A percentile compares a stretch with the other conserved stretches of the same genome.
Evolutionary conservation across 2,888 invertebrate genomes (phyloP).

Genomic region (Thymelicus acteon): DNA sequence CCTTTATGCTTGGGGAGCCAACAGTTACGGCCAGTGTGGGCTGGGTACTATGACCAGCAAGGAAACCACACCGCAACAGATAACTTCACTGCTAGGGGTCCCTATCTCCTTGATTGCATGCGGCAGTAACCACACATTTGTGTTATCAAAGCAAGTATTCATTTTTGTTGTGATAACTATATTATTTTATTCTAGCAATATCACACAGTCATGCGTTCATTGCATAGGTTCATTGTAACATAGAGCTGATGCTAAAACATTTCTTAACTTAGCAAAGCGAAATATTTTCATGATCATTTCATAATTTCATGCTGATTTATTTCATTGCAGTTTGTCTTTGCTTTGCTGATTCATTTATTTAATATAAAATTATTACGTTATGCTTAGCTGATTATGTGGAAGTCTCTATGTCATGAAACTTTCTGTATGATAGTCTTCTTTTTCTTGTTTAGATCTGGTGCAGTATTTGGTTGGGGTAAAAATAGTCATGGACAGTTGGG

Average conservation of each 20-base stretch:
- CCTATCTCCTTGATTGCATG: conserved; percentile 92
- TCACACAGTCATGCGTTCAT: too few relatives aligned
- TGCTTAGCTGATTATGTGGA: too few relatives aligned
- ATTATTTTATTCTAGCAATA: too few relatives aligned
- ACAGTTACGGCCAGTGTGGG: conserved; percentile 93
- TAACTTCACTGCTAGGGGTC: conserved; percentile 88
- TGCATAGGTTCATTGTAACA: too few relatives aligned
- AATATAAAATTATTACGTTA: too few relatives aligned
- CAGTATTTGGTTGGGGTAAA: conserved; percentile 95
- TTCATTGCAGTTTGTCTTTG: neutral
- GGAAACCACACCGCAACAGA: conserved; percentile 86
- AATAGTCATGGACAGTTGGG: conserved; percentile 94
- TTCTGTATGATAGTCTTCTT: neutral
- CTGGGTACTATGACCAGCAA: conserved; percentile 86
- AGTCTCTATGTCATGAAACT: too few relatives aligned
- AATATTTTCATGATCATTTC: neutral
- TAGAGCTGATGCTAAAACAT: neutral
- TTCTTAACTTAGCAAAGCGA: neutral
- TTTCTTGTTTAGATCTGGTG: conserved; percentile 85
- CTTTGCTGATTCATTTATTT: conserved; percentile 5
- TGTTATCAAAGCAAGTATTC: conserved; percentile 87
- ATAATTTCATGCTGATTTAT: neutral
- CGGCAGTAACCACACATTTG: conserved; percentile 93
- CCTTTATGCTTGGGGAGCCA: conserved; percentile 94
- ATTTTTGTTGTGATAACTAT: conserved; percentile 3